Evolutionary conservation across 2,888 invertebrate species (phyloP).

Genomic region (Podotricha telesiphe): DNA sequence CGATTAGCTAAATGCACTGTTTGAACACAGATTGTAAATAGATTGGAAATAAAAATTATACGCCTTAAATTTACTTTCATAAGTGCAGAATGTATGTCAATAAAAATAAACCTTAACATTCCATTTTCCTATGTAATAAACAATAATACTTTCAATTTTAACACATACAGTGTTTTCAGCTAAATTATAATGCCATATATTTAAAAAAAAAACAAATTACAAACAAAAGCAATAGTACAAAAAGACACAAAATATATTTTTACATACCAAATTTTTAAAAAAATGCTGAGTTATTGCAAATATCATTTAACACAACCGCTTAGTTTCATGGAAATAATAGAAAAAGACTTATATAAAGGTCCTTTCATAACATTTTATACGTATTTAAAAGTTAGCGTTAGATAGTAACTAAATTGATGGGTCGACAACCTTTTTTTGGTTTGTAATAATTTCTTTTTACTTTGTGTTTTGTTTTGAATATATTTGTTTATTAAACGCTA

Average conservation of each 20-base stretch:
- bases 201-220: background rate
- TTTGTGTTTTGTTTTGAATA: background rate
- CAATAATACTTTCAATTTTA: too few species aligned
- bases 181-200: background rate
- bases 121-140: background rate
- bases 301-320: conserved; percentile 25
- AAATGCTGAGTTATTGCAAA: conserved; percentile 22
- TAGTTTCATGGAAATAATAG: conserved; percentile 29
- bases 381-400: conserved; percentile 44
- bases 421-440: conserved; percentile 44
- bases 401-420: conserved; percentile 47
- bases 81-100: too few species aligned
- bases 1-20: background rate
- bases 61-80: too few species aligned
- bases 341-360: conserved; percentile 42
- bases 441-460: background rate
- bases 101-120: conserved; percentile 3
- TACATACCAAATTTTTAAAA: conserved; percentile 1
- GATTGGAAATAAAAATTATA: background rate
- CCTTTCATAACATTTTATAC: conserved; percentile 42
- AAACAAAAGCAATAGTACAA: conserved; percentile 21
- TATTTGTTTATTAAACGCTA: too few species aligned
- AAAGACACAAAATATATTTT: conserved; percentile 8
- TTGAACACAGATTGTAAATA: background rate
- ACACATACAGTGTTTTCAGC: background rate